phyloP scores from a whole-genome alignment of 2,113 vertebrate species.

The Rattus norvegicus region GRCr8 NC_086037.1:30745001-30745500 shows the following conservation, averaged over 20 bases:
- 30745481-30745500: background rate
- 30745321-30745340: background rate
- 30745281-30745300: background rate
- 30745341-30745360: background rate
- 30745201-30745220: background rate
- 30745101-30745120: background rate
- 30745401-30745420: background rate
- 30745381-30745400: accelerated
- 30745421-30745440: no score
- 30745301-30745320: background rate
- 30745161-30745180: background rate
- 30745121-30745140: background rate
- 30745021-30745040: background rate
- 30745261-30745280: background rate
- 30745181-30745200: background rate
- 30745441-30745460: background rate
- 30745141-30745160: background rate
- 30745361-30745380: accelerated
- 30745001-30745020: background rate
- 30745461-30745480: background rate
- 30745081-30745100: background rate
- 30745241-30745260: background rate
- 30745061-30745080: background rate
- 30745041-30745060: no score
- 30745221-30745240: background rate